Evolutionary conservation across 2,113 vertebrate genomes (phyloP), one percentile per base, ranked within the genome.

Genomic region (Dromiciops gliroides): DNA sequence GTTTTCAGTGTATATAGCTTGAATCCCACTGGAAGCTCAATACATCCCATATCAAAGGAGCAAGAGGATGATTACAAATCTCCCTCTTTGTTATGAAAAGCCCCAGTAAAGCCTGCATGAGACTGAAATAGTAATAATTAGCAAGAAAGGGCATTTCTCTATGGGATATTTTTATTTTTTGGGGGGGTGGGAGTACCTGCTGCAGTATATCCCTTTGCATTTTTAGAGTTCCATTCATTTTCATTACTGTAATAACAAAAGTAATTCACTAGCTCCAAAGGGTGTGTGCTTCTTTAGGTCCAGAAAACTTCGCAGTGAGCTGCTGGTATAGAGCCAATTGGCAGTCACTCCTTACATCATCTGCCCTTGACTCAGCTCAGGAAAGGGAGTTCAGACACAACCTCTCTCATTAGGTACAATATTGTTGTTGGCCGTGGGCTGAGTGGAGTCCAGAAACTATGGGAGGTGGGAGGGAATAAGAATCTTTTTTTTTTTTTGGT

Each of bases 91-190:
- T 90, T 47, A 67, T 88, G 5, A 60, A 28, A 3, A 60, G 24
- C 56, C 91, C 31, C 92, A 48, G 48, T 89, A 92, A 93, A 56
- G 51, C 23, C 11, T 90, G 93, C 12, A 25, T 92, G 88, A 93
- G n/a, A 3, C 28, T 92, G 47, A 14, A 51, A 60, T 56, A 49
- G 2, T 0, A 51, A 22, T 14, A 1, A 88, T 56, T 47, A 67
- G 10, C 7, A 47, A 47, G 19, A 91, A 75, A 50, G 37, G 48
- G 6, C 31, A 75, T 75, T 92, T 92, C 31, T 92, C 48, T 75
- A 28, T 28, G 50, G 48, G 50, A 50, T 75, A 50, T 31, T 49
- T 60, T 37, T 75, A 49, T 92, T 52, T 19, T 16, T 19, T 83
- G 56, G 7, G 24, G 23, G 48, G 37, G 31, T 49, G 24, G 23